phyloP scores from a whole-genome alignment of 1,140 invertebrate genomes.

The Myzus persicae region DNA sequence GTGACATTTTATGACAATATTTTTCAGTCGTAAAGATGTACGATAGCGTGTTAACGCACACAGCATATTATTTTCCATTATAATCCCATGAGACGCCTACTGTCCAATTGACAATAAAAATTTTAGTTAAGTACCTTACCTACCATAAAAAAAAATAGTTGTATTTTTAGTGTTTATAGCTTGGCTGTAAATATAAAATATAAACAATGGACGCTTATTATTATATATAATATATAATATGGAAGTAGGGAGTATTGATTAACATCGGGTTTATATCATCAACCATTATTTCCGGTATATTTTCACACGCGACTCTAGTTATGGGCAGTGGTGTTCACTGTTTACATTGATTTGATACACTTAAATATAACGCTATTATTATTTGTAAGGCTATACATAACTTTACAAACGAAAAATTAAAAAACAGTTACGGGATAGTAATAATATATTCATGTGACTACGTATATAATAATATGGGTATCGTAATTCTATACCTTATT shows the following conservation, averaged over 20 bases:
- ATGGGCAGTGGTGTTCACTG: neutral
- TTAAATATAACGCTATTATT: neutral
- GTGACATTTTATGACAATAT: constrained; percentile 9
- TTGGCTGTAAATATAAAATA: neutral
- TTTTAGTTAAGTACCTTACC: neutral
- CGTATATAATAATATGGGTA: neutral
- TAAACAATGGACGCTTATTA: neutral
- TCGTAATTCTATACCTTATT: neutral
- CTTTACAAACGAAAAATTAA: neutral
- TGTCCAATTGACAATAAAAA: neutral
- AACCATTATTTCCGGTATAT: neutral
- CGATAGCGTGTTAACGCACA: neutral
- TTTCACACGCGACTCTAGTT: neutral
- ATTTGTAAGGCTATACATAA: neutral
- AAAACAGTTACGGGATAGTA: neutral
- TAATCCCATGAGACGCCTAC: neutral
- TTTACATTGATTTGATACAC: neutral
- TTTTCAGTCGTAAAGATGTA: neutral
- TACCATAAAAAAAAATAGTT: constrained; percentile 26
- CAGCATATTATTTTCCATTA: neutral
- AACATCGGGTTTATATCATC: neutral
- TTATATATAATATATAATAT: neutral
- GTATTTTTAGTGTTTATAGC: neutral
- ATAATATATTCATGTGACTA: neutral
- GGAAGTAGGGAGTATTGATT: neutral